Percentiles rank a stretch among this genome's conserved stretches.
Conservation (phyloP, 2,113 vertebrate genomes). For the Eurypyga helias region DNA sequence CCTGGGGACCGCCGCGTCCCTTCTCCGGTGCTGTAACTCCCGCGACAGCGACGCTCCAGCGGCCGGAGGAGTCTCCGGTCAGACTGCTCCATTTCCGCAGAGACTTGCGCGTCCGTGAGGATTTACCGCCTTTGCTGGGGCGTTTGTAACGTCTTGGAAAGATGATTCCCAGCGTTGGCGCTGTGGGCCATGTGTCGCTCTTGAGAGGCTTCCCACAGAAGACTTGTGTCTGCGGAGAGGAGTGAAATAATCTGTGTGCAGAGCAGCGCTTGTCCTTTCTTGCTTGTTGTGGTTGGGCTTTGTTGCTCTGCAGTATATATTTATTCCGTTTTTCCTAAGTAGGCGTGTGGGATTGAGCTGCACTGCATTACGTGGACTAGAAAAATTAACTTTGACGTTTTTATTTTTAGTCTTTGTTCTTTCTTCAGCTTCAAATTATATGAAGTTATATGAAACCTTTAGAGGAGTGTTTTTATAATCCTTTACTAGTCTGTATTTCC, state of each 20-base stretch:
- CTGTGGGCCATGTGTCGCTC: neutral
- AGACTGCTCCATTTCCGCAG: fast-evolving
- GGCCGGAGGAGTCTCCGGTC: neutral
- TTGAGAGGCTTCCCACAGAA: fast-evolving
- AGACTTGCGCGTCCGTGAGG: neutral
- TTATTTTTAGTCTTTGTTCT: neutral
- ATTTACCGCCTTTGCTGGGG: neutral
- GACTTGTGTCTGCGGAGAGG: neutral
- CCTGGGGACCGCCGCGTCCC: too few relatives aligned
- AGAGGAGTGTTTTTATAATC: neutral
- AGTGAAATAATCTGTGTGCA: fast-evolving
- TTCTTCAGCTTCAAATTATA: neutral
- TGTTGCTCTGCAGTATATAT: fast-evolving
- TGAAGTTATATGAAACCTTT: neutral
- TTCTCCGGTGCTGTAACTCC: neutral
- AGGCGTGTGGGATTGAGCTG: too few relatives aligned
- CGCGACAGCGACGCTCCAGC: neutral
- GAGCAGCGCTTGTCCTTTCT: fast-evolving
- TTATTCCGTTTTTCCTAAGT: fast-evolving
- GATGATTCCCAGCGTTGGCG: neutral
- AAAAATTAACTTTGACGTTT: neutral
- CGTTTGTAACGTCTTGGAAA: neutral
- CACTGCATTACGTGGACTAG: fast-evolving
- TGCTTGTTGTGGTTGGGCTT: neutral
- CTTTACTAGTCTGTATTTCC: neutral